Evolutionary conservation across 1,140 invertebrate species (phyloP).

Genomic region (Drosophila lacertosa): DNA sequence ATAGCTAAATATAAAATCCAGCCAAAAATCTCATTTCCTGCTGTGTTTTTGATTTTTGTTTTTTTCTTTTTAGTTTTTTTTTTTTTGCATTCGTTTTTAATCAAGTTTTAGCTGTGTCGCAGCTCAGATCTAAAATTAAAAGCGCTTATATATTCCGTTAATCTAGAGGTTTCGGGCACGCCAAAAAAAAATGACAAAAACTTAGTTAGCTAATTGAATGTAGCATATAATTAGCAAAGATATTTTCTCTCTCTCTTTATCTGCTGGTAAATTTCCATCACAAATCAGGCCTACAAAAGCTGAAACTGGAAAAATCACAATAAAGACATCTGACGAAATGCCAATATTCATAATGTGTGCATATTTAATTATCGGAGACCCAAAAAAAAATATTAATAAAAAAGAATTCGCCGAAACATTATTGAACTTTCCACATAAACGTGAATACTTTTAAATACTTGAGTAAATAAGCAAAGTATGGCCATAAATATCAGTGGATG

Average conservation of each 20-base stretch:
- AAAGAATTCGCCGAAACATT: constrained; percentile 38
- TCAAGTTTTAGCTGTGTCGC: constrained; percentile 27
- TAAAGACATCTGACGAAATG: constrained; percentile 11
- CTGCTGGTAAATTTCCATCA: constrained; percentile 40
- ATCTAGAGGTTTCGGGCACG: constrained; percentile 31
- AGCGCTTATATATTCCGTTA: constrained; percentile 20
- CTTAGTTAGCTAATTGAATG: constrained; percentile 27
- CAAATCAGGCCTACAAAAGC: constrained; percentile 4
- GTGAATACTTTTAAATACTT: constrained; percentile 17
- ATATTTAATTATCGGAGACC: constrained; percentile 50
- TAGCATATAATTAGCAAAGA: constrained; percentile 40
- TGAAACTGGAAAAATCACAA: constrained; percentile 30
- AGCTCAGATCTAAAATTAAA: constrained; percentile 26
- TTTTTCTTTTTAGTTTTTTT: neutral
- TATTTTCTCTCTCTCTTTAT: constrained; percentile 16
- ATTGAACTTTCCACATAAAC: constrained; percentile 38
- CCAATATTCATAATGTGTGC: constrained; percentile 45
- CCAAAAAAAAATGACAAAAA: constrained; percentile 21
- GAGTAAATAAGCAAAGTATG: constrained; percentile 45
- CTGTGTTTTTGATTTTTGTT: neutral
- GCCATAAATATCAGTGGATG: constrained; percentile 12
- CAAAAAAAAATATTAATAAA: no score
- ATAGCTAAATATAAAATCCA: constrained; percentile 11
- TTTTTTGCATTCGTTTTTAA: neutral
- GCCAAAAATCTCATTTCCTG: constrained; percentile 16